phyloP scores from a whole-genome alignment of 2,113 vertebrate genomes.

The Myrmecophaga tridactyla region DNA sequence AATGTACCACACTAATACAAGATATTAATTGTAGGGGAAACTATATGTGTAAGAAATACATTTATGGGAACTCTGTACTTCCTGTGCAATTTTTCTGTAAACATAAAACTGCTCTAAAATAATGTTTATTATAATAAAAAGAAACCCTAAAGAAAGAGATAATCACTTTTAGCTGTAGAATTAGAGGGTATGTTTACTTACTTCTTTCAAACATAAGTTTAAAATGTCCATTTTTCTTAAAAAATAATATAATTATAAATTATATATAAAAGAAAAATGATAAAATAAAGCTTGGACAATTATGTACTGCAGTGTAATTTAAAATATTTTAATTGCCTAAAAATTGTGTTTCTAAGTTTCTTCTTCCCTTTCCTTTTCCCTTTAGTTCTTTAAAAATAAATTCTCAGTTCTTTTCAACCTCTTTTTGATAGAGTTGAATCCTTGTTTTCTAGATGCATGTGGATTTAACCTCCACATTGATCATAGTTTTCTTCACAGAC shows the following conservation, averaged over 20 bases:
- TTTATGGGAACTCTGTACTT: no score
- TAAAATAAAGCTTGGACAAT: neutral
- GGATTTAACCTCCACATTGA: neutral
- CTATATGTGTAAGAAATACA: no score
- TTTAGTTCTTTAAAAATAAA: neutral
- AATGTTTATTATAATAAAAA: no score
- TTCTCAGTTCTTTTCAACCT: neutral
- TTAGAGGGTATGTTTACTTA: neutral
- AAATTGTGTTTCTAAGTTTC: neutral
- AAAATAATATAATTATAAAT: neutral
- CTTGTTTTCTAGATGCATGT: neutral
- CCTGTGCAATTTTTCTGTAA: no score
- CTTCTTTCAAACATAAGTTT: neutral
- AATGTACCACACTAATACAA: no score
- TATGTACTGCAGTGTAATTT: neutral
- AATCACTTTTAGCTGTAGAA: neutral
- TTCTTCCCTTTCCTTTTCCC: neutral
- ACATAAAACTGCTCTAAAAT: no score
- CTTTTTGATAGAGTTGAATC: neutral
- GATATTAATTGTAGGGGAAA: no score
- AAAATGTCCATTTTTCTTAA: neutral
- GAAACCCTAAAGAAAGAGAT: no score
- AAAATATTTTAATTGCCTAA: neutral
- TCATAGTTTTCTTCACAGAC: neutral
- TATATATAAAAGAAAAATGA: neutral